Base-by-base conservation (phyloP, 2,888 invertebrate species). In the Catocala sponsa region DNA sequence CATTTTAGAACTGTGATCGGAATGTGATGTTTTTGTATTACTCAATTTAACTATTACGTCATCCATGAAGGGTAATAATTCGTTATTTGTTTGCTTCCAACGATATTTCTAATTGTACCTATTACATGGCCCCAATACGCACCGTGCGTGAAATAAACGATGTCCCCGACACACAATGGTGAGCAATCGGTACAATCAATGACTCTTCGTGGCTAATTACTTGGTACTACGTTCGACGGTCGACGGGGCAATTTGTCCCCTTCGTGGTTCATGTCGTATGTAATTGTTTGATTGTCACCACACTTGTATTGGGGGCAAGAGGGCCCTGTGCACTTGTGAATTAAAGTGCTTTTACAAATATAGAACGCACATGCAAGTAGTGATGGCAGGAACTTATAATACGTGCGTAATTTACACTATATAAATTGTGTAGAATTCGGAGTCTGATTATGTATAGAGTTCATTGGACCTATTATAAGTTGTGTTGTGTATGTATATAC, bases 241-340 rank as follows among this genome's bases (percentile, higher is more conserved):
- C 4, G 32, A 10, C 7, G 59, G 59, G 48, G 57, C 55, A 25
- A 69, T 59, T 44, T 0, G 6, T 44, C 35, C 54, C 54, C 49
- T 44, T 1, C 32, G 35, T 1, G 33, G 35, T 9, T 35, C 44
- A 13, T 33, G 32, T 44, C 11, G 32, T 15, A 10, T 5, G 46
- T 59, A 50, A 59, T 59, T 64, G 55, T 59, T 46, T 41, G 41
- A 68, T 64, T 58, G 63, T 62, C 59, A 33, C 43, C 12, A 38
- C 12, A 42, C 52, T 58, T 63, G 38, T 15, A 51, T 42, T 7
- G 9, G 15, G 15, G 15, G 46, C 10, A 12, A 6, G n/a, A 42
- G 56, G 10, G 15, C 41, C 25, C 25, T 48, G 49, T 43, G 35
- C 35, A 15, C 51, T 58, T n/a, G 12, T 5, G 11, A 25, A 11